Base-by-base conservation (phyloP, 2,797 vertebrate genomes). In the Furcifer pardalis region DNA sequence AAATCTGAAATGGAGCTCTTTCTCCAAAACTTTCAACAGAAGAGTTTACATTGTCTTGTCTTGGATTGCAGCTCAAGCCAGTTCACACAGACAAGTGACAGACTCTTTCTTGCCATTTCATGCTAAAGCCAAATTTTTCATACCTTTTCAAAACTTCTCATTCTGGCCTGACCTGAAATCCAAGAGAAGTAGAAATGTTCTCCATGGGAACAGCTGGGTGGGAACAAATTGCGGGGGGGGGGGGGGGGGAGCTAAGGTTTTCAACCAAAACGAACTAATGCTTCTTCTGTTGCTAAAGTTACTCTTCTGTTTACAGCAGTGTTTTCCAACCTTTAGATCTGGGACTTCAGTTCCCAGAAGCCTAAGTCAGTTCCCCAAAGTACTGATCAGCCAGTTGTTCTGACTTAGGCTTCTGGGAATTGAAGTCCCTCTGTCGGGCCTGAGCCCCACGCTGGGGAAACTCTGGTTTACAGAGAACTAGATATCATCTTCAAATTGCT, bases 171-270 rank as follows among this genome's bases (percentile, higher is more conserved):
- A 84, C 52, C 77, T 89, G 91, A 91, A 92, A 92, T 92, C 84
- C 85, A 77, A 2, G 4, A 69, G 69, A 90, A 74, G 81, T 87
- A 88, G 91, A 91, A 82, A 88, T 73, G 76, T 91, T 93, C 90
- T 91, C 93, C 93, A 92, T 93, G 93, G 94, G 90, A 94, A 94
- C 92, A 90, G 82, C 89, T 88, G 65, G 77, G 85, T 73, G 82
- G 86, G 93, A 94, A 91, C 89, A 93, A 93, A 82, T 83, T 76
- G 40, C 19, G 0, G n/a, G 86, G 91, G 89, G 94, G 91, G 92
- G 90, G 23, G 0, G n/a, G 86, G 91, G 89, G 94, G 91, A 92
- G 90, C 92, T 92, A 93, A 92, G 90, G 91, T 92, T 93, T 91
- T 88, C 86, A 88, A 84, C 25, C 60, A 76, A 91, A 35, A 87